phyloP scores from a whole-genome alignment of 2,113 vertebrate species.

The Cryptomyrus ogoouensis region DNA sequence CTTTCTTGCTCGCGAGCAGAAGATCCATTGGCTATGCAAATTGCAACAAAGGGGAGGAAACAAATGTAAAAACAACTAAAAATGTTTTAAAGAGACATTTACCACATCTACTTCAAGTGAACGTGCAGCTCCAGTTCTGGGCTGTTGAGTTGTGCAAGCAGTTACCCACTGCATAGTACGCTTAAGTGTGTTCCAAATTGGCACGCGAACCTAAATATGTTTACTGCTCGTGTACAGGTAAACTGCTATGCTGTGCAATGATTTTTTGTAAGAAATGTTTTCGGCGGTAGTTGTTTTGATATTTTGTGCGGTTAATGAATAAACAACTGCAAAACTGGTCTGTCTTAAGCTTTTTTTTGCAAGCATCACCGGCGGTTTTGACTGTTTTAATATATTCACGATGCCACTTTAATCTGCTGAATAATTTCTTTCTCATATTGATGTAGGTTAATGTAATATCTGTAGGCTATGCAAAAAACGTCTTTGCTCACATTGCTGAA shows the following conservation, averaged over 20 bases:
- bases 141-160: background rate
- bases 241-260: background rate
- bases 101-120: slow-evolving; percentile 40
- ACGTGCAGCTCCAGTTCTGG: background rate
- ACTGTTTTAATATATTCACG: background rate
- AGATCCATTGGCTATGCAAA: slow-evolving; percentile 93
- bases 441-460: background rate
- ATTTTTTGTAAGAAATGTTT: background rate
- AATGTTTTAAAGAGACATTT: slow-evolving; percentile 69
- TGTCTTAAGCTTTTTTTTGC: background rate
- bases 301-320: background rate
- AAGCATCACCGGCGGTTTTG: background rate
- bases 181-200: background rate
- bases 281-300: background rate
- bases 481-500: background rate
- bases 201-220: background rate
- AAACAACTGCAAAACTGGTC: background rate
- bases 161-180: background rate
- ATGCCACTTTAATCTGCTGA: background rate
- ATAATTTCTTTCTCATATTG: background rate
- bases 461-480: background rate
- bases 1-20: slow-evolving; percentile 66
- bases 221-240: background rate
- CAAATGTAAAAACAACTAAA: slow-evolving; percentile 46
- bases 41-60: slow-evolving; percentile 66